Evolutionary conservation across 1,140 invertebrate genomes (phyloP), one percentile per base, ranked within the genome.

Genomic region (Lysiphlebus fabarum): DNA sequence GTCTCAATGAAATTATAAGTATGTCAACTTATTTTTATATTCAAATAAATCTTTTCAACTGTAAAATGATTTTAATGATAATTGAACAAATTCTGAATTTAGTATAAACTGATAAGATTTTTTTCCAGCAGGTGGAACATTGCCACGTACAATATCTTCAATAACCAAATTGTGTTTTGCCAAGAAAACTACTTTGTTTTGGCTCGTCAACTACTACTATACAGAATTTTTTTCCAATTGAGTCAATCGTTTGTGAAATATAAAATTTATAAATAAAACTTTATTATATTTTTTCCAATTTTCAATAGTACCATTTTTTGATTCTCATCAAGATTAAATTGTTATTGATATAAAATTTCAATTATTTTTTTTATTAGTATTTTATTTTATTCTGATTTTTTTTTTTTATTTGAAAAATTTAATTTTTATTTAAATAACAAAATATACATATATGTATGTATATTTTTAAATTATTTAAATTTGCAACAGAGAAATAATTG

Each of bases 91-190:
- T 26, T 26, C 4, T 1, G 17, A 26, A 26, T 26, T 26, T 4
- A 26, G 17, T 26, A 4, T 1, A 4, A 2, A 26, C 4, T 26
- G 17, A 26, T 26, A 26, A 26, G 33, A 49, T 26, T 12, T 12
- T 12, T 49, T 26, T 26, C 49, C 49, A 37, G 49, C 45, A 57
- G 44, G 55, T 57, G 45, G 34, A 57, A 37, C 45, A 57, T 57
- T 57, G 26, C 41, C 17, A 4, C 17, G 17, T 26, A 26, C 17
- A 26, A 26, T 26, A 26, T 26, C 17, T 26, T 55, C 41, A 57
- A 57, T 47, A 44, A 57, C 55, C 55, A 49, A 57, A 57, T 57
- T 44, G 55, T 57, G 55, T 57, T 57, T 44, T 12, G 14, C 45
- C 34, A 49, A 48, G 12, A 44, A 49, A 57, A 57, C 55, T 37